Base-by-base conservation (phyloP, 2,888 invertebrate species). In the Petrolisthes cinctipes region DNA sequence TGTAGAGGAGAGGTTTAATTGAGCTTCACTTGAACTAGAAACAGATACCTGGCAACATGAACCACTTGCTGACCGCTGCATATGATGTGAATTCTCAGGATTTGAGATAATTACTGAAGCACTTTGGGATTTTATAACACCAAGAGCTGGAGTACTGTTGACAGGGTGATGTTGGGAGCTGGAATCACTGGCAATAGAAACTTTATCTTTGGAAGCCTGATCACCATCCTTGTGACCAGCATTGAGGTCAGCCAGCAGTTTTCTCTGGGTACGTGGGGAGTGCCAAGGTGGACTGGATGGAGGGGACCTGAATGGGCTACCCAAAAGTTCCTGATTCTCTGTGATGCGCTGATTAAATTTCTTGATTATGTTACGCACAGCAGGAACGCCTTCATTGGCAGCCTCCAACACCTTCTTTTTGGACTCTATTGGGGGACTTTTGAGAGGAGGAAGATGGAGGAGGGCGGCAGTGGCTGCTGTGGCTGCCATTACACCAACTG, bases 281-380 rank as follows among this genome's bases (percentile, higher is more conserved):
- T 86, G 85, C 89, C 86, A 81, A 5, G 87, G 87, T 20, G 87
- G 83, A 56, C 84, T 88, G 66, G 57, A 75, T 4, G 87, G 87
- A 5, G 87, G 87, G 0, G 87, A 88, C 20, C 89, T 85, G 76
- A 89, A 90, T 14, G 90, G 90, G 68, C 89, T 87, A 2, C 87
- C 87, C 20, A 90, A 76, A 23, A 90, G 56, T 73, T 88, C 89
- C 73, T 90, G 90, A 37, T 88, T 87, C 79, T 90, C 90, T 17
- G 89, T 89, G 37, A 90, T 90, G 20, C 90, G 82, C 73, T 89
- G 76, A 81, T 90, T 90, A 68, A 89, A 90, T 66, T 87, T 82
- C 56, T 89, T 81, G 5, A 90, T 90, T 17, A 90, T 89, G 23
- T 83, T 89, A 20, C 87, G 85, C 7, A 90, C 90, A 11, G 90